Evolutionary conservation across 2,888 invertebrate genomes (phyloP), one percentile per base, ranked within the genome.

Genomic region (Isotomurus palustris): DNA sequence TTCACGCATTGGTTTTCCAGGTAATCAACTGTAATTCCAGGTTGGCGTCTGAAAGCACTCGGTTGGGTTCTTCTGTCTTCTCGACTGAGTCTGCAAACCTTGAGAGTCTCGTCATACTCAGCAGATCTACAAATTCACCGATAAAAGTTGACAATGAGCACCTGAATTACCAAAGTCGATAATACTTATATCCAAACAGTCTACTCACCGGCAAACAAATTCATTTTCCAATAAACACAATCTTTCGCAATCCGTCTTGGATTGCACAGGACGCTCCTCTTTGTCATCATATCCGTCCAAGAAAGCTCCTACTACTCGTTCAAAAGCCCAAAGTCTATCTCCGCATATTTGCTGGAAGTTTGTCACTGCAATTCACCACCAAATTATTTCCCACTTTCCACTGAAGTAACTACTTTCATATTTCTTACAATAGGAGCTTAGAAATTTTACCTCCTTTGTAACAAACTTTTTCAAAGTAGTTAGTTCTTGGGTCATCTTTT

Each of bases 1-100:
- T 76, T 74, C 22, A 78, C 76, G 65, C 80, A 80, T 71, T 80
- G 80, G 71, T 80, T 80, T 69, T 80, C 80, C 59, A 79, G 72
- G 70, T 80, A 80, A 69, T 80, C 79, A 24, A 78, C 73, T 53
- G 74, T 62, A 64, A 75, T 74, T 55, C 73, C 75, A 8, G 73
- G 73, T 24, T 75, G 73, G 24, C 72, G 68, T 50, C 74, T 68
- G 66, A 80, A 77, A 50, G 78, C 78, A 55, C 75, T 75, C 5
- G 79, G 79, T 65, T 79, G 79, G 35, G 78, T 78, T 53, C 79
- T 72, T 21, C 79, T 72, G 69, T 80, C 79, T 64, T 80, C 80
- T 41, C 76, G 73, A 64, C 78, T 78, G 63, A 80, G 68, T 25
- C 77, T 74, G 70, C 79, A 79, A 32, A 76, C 72, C 54, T 74